Base-by-base conservation (phyloP, 2,888 invertebrate species). In the Nematopogon swammerdamellus region DNA sequence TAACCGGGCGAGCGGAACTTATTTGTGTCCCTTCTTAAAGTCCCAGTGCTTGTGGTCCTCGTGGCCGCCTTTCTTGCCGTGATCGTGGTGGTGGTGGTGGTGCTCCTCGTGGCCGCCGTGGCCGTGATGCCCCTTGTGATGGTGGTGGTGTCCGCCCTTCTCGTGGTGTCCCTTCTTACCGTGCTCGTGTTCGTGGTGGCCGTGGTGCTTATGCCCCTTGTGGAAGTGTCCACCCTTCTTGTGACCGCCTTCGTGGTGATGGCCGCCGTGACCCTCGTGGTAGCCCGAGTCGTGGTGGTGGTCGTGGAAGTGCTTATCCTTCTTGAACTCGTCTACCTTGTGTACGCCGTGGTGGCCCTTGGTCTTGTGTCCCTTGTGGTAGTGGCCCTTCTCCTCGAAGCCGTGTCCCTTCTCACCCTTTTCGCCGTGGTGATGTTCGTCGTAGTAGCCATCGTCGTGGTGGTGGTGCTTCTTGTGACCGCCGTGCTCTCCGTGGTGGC, bases 241-340 rank as follows among this genome's bases (percentile, higher is more conserved):
- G 77, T 89, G 83, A 30, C 84, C 88, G 57, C 87, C 87, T 61
- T 86, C 87, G 62, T 91, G 88, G 63, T 90, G 88, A 65, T 86
- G 86, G 42, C 83, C 87, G 49, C 89, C 91, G 63, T 91, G 86
- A 60, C 90, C 88, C 60, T 87, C 87, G 64, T 91, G 87, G 62
- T 85, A 85, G 1, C 89, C 91, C 56, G 85, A 85, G 57, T 89
- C 88, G 56, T 91, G 89, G 61, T 90, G 87, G 65, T 91, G 90
- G 58, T 92, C 89, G 67, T 86, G 91, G 84, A 89, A 91, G 68
- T 92, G 89, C 62, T 91, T 91, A 62, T 91, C 87, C 67, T 92
- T 91, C 64, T 91, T 89, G 76, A 85, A 90, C 68, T 92, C 92
- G 68, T 92, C 89, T 56, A 88, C 74, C 62, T 92, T 90, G 70